Percentiles rank a stretch among this genome's conserved stretches.
Conservation (phyloP, 2,797 vertebrate species). For the Pipistrellus pygmaeus region DNA sequence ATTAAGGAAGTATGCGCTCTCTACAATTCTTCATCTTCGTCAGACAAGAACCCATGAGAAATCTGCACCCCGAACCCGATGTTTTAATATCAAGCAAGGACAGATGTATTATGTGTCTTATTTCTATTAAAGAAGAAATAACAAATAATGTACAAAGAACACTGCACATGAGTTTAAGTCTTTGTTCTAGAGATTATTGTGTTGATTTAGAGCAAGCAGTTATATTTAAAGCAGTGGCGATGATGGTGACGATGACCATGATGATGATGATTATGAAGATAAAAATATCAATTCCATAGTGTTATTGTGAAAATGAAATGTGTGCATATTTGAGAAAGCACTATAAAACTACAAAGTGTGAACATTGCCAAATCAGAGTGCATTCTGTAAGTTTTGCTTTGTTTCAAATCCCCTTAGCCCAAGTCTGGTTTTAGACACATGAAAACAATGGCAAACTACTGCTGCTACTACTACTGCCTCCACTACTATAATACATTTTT, state of each 20-base stretch:
- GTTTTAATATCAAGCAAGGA: neutral
- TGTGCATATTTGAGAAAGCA: slow-evolving; percentile 2
- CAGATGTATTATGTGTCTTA: neutral
- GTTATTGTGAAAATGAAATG: neutral
- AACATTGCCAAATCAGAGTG: neutral
- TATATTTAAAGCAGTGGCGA: neutral
- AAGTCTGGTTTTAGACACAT: neutral
- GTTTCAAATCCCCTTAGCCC: neutral
- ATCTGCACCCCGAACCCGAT: too few species aligned
- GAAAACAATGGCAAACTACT: neutral
- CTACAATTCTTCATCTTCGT: too few species aligned
- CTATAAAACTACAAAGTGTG: neutral
- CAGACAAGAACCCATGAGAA: too few species aligned
- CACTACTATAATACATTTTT: too few species aligned
- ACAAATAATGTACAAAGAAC: neutral
- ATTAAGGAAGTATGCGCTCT: too few species aligned
- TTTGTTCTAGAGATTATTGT: slow-evolving; percentile 20
- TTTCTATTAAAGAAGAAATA: neutral
- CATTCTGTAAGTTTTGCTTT: neutral
- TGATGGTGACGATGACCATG: too few species aligned
- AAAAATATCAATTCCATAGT: neutral
- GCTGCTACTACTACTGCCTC: neutral
- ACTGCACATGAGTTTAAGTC: neutral
- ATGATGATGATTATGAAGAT: neutral
- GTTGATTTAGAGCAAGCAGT: neutral